Percentiles rank a stretch among this genome's conserved stretches.
These are phyloP conservation scores for Pycnonotus jocosus DNA, from an alignment of 2,113 vertebrate species.

Conservation along the genomic window DNA sequence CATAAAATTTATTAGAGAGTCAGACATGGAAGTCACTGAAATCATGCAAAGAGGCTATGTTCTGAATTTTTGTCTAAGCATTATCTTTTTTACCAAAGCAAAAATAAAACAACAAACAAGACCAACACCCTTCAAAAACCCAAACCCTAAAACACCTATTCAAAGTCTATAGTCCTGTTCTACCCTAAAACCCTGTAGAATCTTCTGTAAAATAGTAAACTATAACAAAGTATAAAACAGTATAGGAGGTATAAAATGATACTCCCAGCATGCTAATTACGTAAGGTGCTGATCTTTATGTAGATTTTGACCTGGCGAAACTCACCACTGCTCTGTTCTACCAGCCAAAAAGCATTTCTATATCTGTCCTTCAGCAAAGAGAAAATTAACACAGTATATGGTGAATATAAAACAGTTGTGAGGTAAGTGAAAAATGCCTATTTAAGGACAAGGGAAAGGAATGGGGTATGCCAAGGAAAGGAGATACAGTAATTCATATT, in stretches of 20 bases:
- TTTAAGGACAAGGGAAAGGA: background rate
- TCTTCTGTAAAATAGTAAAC: background rate
- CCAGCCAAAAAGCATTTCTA: background rate
- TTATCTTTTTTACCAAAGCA: background rate
- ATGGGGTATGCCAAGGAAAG: background rate
- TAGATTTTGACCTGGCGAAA: background rate
- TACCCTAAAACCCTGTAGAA: background rate
- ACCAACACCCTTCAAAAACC: background rate
- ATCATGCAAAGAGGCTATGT: background rate
- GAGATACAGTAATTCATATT: background rate
- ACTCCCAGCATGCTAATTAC: background rate
- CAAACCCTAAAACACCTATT: background rate
- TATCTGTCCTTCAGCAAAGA: background rate
- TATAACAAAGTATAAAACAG: background rate
- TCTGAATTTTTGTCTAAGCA: background rate
- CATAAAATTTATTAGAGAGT: background rate
- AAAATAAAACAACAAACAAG: background rate
- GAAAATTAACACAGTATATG: background rate
- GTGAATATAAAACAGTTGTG: background rate
- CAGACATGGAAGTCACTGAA: background rate
- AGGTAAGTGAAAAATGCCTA: background rate
- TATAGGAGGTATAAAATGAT: background rate
- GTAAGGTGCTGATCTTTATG: background rate
- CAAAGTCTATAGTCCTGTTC: background rate
- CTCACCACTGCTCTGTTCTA: background rate